These are phyloP conservation scores for Syngnathus rostellatus DNA, from an alignment of 2,797 vertebrate species.

Conservation along the genomic window DNA sequence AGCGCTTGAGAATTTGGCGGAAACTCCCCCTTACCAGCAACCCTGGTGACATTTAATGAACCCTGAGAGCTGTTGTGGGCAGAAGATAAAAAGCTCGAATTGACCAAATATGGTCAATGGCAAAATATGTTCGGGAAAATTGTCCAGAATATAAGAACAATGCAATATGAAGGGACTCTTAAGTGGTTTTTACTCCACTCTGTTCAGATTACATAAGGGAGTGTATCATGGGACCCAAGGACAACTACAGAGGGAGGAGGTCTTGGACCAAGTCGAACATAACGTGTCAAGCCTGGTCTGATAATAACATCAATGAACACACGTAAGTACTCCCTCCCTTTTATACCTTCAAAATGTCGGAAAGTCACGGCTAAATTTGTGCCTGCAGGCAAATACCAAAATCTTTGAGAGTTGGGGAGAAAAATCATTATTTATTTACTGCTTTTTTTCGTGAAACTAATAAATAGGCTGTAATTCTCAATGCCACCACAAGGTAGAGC, in stretches of 20 bases:
- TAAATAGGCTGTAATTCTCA: background rate
- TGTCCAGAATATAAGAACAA: background rate
- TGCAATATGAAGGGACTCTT: slow-evolving; percentile 4
- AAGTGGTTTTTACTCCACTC: slow-evolving; percentile 20
- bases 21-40: slow-evolving; percentile 21
- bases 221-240: slow-evolving; percentile 84
- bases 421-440: no score
- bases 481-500: background rate
- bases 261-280: slow-evolving; percentile 88
- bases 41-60: slow-evolving; percentile 55
- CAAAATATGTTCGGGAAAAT: slow-evolving; percentile 14
- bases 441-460: no score
- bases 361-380: background rate
- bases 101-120: slow-evolving; percentile 50
- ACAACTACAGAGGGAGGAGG: slow-evolving; percentile 84
- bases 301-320: slow-evolving; percentile 93
- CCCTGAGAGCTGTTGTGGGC: slow-evolving; percentile 48
- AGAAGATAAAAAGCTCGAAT: slow-evolving; percentile 35
- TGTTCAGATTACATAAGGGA: slow-evolving; percentile 85
- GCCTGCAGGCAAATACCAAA: background rate
- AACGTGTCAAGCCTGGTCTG: slow-evolving; percentile 90
- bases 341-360: background rate
- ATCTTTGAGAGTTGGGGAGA: background rate
- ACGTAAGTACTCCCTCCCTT: slow-evolving; percentile 70
- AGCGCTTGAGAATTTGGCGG: slow-evolving; percentile 48